A percentile compares a stretch with the other conserved stretches of the same genome.
phyloP scores from a whole-genome alignment of 2,113 vertebrate species.

The Okapia johnstoni region DNA sequence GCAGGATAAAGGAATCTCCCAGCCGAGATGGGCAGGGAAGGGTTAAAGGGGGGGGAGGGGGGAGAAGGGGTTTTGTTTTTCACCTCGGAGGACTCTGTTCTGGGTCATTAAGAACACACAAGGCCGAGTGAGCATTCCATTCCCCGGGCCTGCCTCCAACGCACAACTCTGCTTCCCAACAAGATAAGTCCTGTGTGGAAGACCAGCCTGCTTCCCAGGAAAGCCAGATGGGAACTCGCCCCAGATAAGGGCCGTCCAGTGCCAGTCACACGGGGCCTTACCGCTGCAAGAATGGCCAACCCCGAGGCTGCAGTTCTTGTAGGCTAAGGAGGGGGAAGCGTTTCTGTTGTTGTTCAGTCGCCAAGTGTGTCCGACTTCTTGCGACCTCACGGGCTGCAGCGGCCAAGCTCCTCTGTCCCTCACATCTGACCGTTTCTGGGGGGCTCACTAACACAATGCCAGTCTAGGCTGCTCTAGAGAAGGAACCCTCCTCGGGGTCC shows the following conservation, averaged over 20 bases:
- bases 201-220: background rate
- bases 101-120: slow-evolving; percentile 62
- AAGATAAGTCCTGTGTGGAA: slow-evolving; percentile 31
- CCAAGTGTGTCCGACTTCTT: background rate
- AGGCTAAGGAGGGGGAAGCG: background rate
- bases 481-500: background rate
- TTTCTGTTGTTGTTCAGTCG: background rate
- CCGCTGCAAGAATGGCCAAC: background rate
- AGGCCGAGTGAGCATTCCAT: slow-evolving; percentile 41
- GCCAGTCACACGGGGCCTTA: background rate
- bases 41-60: slow-evolving; percentile 38
- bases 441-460: background rate
- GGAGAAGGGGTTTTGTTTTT: slow-evolving; percentile 39
- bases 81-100: slow-evolving; percentile 53
- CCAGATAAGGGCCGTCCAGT: slow-evolving; percentile 30
- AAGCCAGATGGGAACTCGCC: slow-evolving; percentile 45
- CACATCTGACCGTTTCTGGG: background rate
- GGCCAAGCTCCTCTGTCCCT: background rate
- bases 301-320: background rate
- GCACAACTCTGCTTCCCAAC: background rate
- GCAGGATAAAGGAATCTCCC: background rate
- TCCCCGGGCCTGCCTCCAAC: slow-evolving; percentile 29
- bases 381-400: background rate
- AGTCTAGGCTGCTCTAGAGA: background rate
- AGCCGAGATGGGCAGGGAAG: background rate